Evolutionary conservation across 2,113 vertebrate species (phyloP), one percentile per base, ranked within the genome.

Genomic region (Gymnobelideus leadbeateri): DNA sequence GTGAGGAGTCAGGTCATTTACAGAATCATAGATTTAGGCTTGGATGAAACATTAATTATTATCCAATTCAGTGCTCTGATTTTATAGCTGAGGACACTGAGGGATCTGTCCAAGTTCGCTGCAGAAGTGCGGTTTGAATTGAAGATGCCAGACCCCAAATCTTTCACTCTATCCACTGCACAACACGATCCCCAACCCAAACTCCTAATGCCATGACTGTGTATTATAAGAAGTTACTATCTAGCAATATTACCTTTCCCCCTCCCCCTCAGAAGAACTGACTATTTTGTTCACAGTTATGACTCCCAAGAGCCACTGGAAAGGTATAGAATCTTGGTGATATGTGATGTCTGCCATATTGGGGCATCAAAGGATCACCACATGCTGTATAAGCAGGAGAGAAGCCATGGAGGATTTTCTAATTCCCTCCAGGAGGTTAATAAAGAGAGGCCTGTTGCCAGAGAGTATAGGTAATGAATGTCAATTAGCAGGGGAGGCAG

Each of bases 401-500:
- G 61, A 92, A 94, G 84, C 91, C 57, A 3, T 91, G 31, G 52
- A n/a, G 90, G 51, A 54, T n/a, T 96, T 97, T 54, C 93, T 54
- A 24, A 91, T 95, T 97, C 89, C 89, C 97, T 89, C n/a, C 37
- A 92, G 77, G 77, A 47, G 53, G 23, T 89, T 89, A n/a, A 47
- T 61, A 95, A 95, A 93, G 91, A 92, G 25, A 91, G 61, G 6
- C 0, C 68, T 47, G 23, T 50, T 95, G 95, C 57, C 91, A 92
- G 91, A 96, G 93, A 61, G 28, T 77, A 31, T 49, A 92, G n/a
- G 37, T 51, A 37, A 89, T 0, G 0, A 51, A 37, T 3, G 37
- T 23, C 89, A 24, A 51, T 95, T 90, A 61, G 90, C 90, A 89
- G 31, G 43, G 91, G 91, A 53, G 47, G 53, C 91, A 94, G 43